Base-by-base conservation (phyloP, 2,888 invertebrate genomes). In the Drosophila meridiana region DNA sequence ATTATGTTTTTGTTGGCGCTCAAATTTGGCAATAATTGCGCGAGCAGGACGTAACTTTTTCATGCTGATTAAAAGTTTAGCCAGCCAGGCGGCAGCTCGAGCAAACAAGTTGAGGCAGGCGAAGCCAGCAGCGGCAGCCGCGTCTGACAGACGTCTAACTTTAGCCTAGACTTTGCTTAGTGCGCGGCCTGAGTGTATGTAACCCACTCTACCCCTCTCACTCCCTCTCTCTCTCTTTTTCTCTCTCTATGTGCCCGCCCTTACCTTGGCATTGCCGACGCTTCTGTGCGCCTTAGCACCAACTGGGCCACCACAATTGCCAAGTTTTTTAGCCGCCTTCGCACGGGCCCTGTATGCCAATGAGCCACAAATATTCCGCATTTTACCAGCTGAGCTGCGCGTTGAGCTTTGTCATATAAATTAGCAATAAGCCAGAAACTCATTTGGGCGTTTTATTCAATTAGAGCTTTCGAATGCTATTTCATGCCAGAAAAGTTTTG, bases 1-100 rank as follows among this genome's bases (percentile, higher is more conserved):
- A 87, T 90, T 87, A 87, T 83, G 87, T 90, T 87, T 88, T 85
- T 85, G 75, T 80, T 83, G 73, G 66, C 80, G 28, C 48, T 64
- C 58, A 85, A 87, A 83, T 85, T 79, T 38, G 81, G 75, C 77
- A 58, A 87, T 85, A 87, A 85, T 87, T 85, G 87, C 36, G 69
- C 61, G 34, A 53, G 52, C 76, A 50, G 61, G 48, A 52, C 58
- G 60, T 48, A 67, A 79, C 79, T 77, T 84, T 77, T 67, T 52
- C 68, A 58, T 50, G 73, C 83, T 85, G 87, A 85, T 85, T 87
- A 85, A 81, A 85, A 85, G 77, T 87, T 87, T 72, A 72, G 75
- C 65, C 78, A 61, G 61, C 61, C 43, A 71, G 73, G 69, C 76
- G 80, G 68, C 79, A 76, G 60, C 69, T 55, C 72, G 60, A 47